These are phyloP conservation scores for Polymixis flavicincta DNA, from an alignment of 2,888 invertebrate species.

Conservation along the genomic window DNA sequence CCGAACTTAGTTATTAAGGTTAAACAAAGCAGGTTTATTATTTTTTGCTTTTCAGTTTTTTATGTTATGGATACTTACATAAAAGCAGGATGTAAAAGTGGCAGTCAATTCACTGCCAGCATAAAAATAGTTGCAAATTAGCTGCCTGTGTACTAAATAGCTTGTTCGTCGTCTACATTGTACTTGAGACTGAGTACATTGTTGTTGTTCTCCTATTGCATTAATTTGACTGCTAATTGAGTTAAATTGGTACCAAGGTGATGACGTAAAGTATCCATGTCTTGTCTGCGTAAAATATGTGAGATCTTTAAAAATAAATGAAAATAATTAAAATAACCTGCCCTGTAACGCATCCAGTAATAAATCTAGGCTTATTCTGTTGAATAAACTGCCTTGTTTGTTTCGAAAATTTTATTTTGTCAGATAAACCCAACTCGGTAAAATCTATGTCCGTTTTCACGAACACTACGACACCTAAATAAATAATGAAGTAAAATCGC, in stretches of 20 bases:
- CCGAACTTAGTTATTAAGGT: too few relatives aligned
- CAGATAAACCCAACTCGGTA: not conserved
- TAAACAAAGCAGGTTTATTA: too few relatives aligned
- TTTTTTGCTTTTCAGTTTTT: too few relatives aligned
- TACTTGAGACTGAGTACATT: not conserved
- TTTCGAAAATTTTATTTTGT: not conserved
- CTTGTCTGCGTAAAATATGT: not conserved
- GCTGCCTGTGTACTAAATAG: not conserved
- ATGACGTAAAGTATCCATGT: not conserved
- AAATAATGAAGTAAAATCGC: not conserved
- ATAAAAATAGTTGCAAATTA: not conserved
- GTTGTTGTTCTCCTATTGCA: conserved; percentile 30
- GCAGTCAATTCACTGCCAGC: not conserved
- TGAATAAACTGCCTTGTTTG: not conserved
- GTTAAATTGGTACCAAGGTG: conserved; percentile 39
- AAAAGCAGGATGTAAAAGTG: too few relatives aligned
- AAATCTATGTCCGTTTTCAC: not conserved
- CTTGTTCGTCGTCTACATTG: too few relatives aligned
- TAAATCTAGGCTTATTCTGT: not conserved
- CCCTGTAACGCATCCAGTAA: not conserved
- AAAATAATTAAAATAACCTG: not conserved
- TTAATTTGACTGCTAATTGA: conserved; percentile 44
- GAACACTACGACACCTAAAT: not conserved
- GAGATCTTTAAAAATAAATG: too few relatives aligned
- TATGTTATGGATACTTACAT: too few relatives aligned